Evolutionary conservation across 2,888 invertebrate species (phyloP).

Genomic region (Lampropteryx suffumata): DNA sequence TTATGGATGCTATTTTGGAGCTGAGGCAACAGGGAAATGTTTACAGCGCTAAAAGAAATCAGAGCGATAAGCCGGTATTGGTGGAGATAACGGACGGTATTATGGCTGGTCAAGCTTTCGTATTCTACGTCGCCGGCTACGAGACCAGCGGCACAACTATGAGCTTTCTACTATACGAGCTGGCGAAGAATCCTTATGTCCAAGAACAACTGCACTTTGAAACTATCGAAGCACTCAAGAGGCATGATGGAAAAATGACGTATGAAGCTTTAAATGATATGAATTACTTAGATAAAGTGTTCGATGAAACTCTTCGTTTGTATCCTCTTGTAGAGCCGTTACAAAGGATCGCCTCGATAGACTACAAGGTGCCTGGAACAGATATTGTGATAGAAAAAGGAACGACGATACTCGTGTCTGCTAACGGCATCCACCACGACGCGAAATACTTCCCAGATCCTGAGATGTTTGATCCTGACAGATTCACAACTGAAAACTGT

Average conservation of each 20-base stretch:
- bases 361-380: conserved; percentile 49
- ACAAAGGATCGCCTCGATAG: conserved; percentile 45
- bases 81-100: conserved; percentile 50
- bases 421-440: conserved; percentile 56
- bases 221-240: conserved; percentile 31
- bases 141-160: conserved; percentile 69
- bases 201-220: conserved; percentile 56
- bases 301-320: conserved; percentile 11
- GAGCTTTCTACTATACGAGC: conserved; percentile 53
- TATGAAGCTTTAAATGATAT: conserved; percentile 12
- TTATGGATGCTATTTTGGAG: conserved; percentile 9
- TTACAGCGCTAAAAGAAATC: conserved; percentile 26
- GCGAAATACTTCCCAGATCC: conserved; percentile 60
- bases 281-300: conserved; percentile 10
- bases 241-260: conserved; percentile 2
- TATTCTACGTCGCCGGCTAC: conserved; percentile 70
- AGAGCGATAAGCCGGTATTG: conserved; percentile 19
- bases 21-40: conserved; percentile 33
- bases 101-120: conserved; percentile 63
- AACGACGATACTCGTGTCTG: conserved; percentile 45
- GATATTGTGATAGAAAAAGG: conserved; percentile 48
- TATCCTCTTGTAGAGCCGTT: conserved; percentile 55
- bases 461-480: conserved; percentile 62
- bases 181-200: conserved; percentile 58
- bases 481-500: conserved; percentile 43